Conservation (phyloP, 30 jellyfish, hydroid and myxozoan species). For the Catostylus mosaicus region DNA sequence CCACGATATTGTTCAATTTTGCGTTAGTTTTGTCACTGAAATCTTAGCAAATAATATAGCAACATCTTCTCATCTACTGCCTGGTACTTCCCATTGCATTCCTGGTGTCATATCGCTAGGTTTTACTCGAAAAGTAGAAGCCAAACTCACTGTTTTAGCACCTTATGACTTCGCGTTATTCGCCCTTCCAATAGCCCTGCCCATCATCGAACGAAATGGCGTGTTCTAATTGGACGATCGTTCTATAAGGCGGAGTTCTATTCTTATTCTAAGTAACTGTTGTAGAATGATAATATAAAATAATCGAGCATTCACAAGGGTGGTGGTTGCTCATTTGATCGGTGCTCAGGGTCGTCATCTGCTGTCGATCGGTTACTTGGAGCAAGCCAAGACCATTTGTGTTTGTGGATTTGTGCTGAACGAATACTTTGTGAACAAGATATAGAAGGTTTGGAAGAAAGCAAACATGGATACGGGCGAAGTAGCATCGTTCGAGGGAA, state of each 20-base stretch:
- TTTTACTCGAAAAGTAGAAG: slow-evolving; percentile 44
- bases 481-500: slow-evolving; percentile 47
- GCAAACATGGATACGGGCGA: slow-evolving; percentile 41
- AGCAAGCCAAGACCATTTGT: slow-evolving; percentile 59
- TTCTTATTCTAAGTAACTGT: slow-evolving; percentile 78
- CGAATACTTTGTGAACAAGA: background rate
- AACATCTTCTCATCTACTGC: slow-evolving; percentile 12
- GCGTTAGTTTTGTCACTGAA: background rate
- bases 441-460: background rate
- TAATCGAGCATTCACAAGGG: slow-evolving; percentile 53
- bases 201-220: slow-evolving; percentile 78
- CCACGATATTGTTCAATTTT: slow-evolving; percentile 21
- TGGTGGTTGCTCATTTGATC: slow-evolving; percentile 83
- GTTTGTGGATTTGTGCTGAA: slow-evolving; percentile 22
- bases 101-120: background rate
- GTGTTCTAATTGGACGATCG: slow-evolving; percentile 70
- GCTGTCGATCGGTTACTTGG: slow-evolving; percentile 63
- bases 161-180: slow-evolving; percentile 44
- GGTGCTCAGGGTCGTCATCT: slow-evolving; percentile 72
- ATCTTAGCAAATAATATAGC: background rate
- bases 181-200: slow-evolving; percentile 60
- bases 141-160: slow-evolving; percentile 58
- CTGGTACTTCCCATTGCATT: background rate
- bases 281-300: slow-evolving; percentile 70
- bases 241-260: slow-evolving; percentile 75